Percentiles rank a stretch among this genome's conserved stretches.
Conservation (phyloP, 2,888 invertebrate genomes). For the Scaptomyza reducta region DNA sequence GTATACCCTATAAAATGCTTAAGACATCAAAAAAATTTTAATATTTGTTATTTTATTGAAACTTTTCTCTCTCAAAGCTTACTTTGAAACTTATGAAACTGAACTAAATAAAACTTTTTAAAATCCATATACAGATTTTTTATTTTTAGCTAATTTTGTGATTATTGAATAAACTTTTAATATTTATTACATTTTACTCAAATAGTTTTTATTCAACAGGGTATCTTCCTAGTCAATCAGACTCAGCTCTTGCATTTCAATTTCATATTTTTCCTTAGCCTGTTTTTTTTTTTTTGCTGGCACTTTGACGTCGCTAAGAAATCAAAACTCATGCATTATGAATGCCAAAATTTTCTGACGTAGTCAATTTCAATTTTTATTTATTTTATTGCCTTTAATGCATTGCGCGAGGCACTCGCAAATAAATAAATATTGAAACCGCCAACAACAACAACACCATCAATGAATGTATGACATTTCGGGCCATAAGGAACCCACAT, state of each 20-base stretch:
- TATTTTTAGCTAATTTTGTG: no score
- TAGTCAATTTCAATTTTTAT: slow-evolving; percentile 79
- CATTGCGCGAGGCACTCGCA: slow-evolving; percentile 70
- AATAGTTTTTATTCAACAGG: not conserved
- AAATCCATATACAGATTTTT: no score
- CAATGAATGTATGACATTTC: slow-evolving; percentile 65
- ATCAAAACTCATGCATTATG: slow-evolving; percentile 81
- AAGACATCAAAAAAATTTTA: not conserved
- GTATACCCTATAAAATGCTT: not conserved
- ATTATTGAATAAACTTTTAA: no score
- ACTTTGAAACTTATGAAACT: no score
- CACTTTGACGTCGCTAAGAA: slow-evolving; percentile 65
- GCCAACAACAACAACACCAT: slow-evolving; percentile 29
- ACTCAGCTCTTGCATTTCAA: not conserved
- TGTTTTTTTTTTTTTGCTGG: slow-evolving; percentile 20
- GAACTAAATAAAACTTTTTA: no score
- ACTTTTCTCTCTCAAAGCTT: no score
- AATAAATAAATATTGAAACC: slow-evolving; percentile 73
- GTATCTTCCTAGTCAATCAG: slow-evolving; percentile 11
- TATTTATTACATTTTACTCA: no score
- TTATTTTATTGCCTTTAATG: slow-evolving; percentile 80
- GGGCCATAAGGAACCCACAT: slow-evolving; percentile 58
- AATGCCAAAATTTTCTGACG: slow-evolving; percentile 80
- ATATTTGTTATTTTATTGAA: no score
- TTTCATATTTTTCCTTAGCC: slow-evolving; percentile 17